phyloP scores from a whole-genome alignment of 1,140 invertebrate species.

The Cecropterus lyciades region DNA sequence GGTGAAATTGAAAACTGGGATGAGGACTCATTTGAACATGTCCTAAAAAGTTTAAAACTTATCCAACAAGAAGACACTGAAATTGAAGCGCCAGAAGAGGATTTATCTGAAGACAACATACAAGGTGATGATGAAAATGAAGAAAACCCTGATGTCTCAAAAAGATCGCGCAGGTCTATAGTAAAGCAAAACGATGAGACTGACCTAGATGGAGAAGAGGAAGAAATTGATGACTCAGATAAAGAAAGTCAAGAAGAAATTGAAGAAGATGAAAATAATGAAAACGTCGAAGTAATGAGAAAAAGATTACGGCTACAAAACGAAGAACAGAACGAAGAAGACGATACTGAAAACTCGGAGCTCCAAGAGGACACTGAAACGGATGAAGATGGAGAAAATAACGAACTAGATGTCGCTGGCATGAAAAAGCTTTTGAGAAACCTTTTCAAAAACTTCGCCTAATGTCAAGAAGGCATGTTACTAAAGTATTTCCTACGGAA shows the following conservation, averaged over 20 bases:
- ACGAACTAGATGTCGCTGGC: slow-evolving; percentile 25
- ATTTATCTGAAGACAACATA: slow-evolving; percentile 21
- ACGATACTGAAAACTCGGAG: slow-evolving; percentile 1
- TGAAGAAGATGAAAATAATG: slow-evolving; percentile 32
- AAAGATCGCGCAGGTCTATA: not conserved
- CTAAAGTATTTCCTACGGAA: slow-evolving; percentile 57
- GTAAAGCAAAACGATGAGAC: slow-evolving; percentile 15
- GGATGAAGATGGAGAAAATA: slow-evolving; percentile 39
- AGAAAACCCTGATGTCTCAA: not conserved
- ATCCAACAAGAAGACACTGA: slow-evolving; percentile 40
- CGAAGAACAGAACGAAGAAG: not conserved
- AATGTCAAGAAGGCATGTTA: slow-evolving; percentile 47
- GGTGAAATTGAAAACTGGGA: slow-evolving; percentile 43
- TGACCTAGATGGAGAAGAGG: slow-evolving; percentile 24
- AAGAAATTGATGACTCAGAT: slow-evolving; percentile 22
- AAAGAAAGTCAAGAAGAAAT: too few relatives aligned
- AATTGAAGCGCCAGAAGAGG: slow-evolving; percentile 38
- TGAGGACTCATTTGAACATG: slow-evolving; percentile 36
- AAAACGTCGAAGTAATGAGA: slow-evolving; percentile 7
- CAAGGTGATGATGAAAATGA: slow-evolving; percentile 39
- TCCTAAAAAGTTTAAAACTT: slow-evolving; percentile 20
- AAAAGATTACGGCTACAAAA: slow-evolving; percentile 5
- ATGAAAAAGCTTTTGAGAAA: slow-evolving; percentile 47
- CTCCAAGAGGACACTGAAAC: slow-evolving; percentile 32
- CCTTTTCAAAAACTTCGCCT: slow-evolving; percentile 53